Evolutionary conservation across 2,113 vertebrate genomes (phyloP).

Genomic region (Epinephelus moara): DNA sequence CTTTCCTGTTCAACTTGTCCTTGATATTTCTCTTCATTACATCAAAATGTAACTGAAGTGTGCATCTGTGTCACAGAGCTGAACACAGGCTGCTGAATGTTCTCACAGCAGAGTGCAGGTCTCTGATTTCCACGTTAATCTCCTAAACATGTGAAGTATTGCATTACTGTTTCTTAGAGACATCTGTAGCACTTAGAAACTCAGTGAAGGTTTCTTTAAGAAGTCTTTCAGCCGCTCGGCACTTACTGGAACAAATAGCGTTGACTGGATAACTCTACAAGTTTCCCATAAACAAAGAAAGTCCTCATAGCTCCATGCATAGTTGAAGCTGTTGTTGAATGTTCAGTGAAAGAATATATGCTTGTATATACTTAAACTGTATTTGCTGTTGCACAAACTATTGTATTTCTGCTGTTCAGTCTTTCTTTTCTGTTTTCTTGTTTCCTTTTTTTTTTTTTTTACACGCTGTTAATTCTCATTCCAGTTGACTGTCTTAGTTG

Average conservation of each 20-base stretch:
- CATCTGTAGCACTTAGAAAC: constrained; percentile 48
- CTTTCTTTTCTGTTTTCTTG: background rate
- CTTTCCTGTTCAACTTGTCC: constrained; percentile 14
- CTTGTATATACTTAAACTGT: constrained; percentile 75
- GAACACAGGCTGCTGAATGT: constrained; percentile 39
- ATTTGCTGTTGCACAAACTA: constrained; percentile 71
- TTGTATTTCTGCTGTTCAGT: constrained; percentile 67
- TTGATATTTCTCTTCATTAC: constrained; percentile 6
- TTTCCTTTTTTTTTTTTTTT: constrained; percentile 2
- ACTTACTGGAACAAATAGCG: constrained; percentile 18
- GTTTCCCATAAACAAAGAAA: background rate
- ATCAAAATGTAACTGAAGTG: constrained; percentile 3
- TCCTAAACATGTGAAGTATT: constrained; percentile 10
- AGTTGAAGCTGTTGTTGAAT: constrained; percentile 66
- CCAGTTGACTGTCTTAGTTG: constrained; percentile 51
- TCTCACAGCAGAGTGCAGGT: constrained; percentile 1
- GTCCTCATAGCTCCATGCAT: constrained; percentile 15
- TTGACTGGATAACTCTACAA: background rate
- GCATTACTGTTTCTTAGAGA: constrained; percentile 20
- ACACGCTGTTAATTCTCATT: constrained; percentile 51
- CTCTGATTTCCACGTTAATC: constrained; percentile 18
- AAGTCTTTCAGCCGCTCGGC: constrained; percentile 5
- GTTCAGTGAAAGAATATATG: constrained; percentile 63
- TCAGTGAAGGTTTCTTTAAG: background rate
- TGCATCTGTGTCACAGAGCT: background rate